Percentiles rank a stretch among this genome's conserved stretches.
phyloP scores from a whole-genome alignment of 2,888 invertebrate species.

The Thereva nobilitata region DNA sequence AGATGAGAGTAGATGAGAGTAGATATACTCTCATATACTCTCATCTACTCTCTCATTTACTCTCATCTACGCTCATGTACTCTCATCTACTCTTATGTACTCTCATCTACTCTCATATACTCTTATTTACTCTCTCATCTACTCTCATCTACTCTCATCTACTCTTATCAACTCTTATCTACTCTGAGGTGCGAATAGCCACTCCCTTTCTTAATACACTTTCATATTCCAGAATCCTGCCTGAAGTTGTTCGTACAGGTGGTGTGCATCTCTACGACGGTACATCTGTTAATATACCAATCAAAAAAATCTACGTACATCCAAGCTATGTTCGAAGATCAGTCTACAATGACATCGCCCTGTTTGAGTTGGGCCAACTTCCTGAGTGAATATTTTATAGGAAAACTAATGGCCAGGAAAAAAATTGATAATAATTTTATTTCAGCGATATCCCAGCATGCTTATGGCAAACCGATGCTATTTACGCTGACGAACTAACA shows the following conservation, averaged over 20 bases:
- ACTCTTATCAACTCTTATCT: no score
- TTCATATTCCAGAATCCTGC: not conserved
- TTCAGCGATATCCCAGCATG: conserved; percentile 31
- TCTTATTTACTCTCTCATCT: no score
- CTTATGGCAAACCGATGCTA: conserved; percentile 12
- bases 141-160: no score
- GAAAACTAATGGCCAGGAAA: not conserved
- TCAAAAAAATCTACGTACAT: conserved; percentile 20
- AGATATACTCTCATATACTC: no score
- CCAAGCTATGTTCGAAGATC: conserved; percentile 19
- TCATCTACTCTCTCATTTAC: no score
- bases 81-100: no score
- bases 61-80: no score
- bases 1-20: no score
- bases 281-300: conserved; percentile 43
- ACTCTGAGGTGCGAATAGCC: no score
- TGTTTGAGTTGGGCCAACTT: conserved; percentile 6
- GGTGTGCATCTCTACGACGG: conserved; percentile 40
- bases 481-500: conserved; percentile 7
- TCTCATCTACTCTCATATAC: no score
- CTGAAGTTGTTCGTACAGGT: conserved; percentile 24
- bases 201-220: no score
- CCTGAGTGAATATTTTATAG: conserved; percentile 7
- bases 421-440: not conserved
- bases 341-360: conserved; percentile 37